A percentile compares a stretch with the other conserved stretches of the same genome.
Evolutionary conservation across 2,797 vertebrate genomes (phyloP).

Genomic region (Argya squamiceps): DNA sequence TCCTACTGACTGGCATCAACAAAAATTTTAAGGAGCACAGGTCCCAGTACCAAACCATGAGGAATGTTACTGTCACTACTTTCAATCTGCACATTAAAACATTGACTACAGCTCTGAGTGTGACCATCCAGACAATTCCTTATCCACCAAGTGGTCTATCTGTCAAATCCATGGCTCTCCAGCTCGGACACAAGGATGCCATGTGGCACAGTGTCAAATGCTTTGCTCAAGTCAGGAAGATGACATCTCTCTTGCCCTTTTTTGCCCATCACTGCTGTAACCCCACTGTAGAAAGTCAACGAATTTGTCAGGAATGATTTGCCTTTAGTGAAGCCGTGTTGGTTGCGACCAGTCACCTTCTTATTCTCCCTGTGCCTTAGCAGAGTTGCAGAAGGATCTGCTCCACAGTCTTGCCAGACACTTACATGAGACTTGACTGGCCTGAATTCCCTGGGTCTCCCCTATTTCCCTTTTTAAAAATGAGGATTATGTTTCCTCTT

Average conservation of each 20-base stretch:
- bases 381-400: background rate
- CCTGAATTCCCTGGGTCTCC: background rate
- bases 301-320: background rate
- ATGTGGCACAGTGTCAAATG: background rate
- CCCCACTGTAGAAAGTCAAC: background rate
- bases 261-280: background rate
- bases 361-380: background rate
- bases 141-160: background rate
- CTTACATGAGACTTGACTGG: background rate
- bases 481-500: background rate
- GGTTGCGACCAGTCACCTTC: background rate
- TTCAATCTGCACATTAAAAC: background rate
- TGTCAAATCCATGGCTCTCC: background rate
- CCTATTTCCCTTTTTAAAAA: background rate
- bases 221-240: background rate
- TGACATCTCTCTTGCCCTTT: background rate
- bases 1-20: background rate
- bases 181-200: background rate
- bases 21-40: background rate
- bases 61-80: background rate
- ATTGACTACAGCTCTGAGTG: fast-evolving
- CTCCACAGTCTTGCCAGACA: background rate
- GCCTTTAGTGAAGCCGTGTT: too few species aligned
- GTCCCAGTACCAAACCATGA: background rate
- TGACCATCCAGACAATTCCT: background rate